Conservation (phyloP, 2,888 invertebrate species). For the Lamellibrachia columna region DNA sequence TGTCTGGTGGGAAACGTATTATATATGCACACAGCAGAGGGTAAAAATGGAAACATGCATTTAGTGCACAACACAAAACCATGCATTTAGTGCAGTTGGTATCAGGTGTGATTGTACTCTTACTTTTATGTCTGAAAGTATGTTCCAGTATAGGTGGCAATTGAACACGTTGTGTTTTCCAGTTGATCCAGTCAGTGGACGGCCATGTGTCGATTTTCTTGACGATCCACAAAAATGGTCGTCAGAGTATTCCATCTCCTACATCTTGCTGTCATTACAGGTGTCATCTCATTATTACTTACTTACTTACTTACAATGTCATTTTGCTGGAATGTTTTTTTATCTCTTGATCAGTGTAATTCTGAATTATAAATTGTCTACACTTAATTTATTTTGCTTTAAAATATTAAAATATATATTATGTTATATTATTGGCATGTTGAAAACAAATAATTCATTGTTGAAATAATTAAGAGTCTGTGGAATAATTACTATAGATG, state of each 20-base stretch:
- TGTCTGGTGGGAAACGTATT: neutral
- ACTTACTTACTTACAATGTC: neutral
- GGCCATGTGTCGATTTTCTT: slow-evolving; percentile 58
- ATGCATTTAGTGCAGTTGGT: neutral
- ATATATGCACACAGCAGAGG: neutral
- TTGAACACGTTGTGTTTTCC: slow-evolving; percentile 35
- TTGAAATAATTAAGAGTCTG: no score
- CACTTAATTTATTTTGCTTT: no score
- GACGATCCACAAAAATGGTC: slow-evolving; percentile 57
- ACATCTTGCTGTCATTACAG: slow-evolving; percentile 56
- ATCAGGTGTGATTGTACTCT: neutral
- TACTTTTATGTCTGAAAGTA: neutral
- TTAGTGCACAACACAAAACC: neutral
- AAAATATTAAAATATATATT: neutral
- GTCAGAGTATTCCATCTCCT: slow-evolving; percentile 48
- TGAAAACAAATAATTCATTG: no score
- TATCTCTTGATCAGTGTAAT: neutral
- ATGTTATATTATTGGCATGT: no score
- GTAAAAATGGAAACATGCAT: neutral
- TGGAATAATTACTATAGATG: no score
- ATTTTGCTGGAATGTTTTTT: neutral
- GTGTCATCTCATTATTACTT: slow-evolving; percentile 38
- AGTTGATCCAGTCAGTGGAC: slow-evolving; percentile 61
- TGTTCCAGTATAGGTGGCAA: neutral
- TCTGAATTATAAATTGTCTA: no score